Percentiles rank a stretch among this genome's conserved stretches.
Conservation (phyloP, 1,140 invertebrate species). For the Teleogryllus occipitalis region DNA sequence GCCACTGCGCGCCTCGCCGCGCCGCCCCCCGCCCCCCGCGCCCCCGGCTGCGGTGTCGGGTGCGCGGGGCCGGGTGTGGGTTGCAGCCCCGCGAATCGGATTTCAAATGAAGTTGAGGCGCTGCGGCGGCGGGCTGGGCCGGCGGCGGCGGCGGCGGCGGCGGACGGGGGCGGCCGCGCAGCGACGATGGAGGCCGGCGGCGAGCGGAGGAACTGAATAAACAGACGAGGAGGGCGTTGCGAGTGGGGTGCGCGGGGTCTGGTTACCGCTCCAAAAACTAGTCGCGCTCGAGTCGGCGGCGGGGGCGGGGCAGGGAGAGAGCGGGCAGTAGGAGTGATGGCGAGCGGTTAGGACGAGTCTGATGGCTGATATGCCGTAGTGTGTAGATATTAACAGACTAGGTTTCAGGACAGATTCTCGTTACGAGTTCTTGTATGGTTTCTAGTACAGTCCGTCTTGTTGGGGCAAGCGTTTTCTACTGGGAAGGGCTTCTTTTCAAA, state of each 20-base stretch:
- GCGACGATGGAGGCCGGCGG: not conserved
- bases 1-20: too few species aligned
- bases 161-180: not conserved
- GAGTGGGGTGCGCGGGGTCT: not conserved
- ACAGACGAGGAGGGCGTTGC: not conserved
- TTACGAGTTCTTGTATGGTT: too few species aligned
- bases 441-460: too few species aligned
- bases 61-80: not conserved
- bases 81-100: constrained; percentile 6
- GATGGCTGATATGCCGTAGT: too few species aligned
- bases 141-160: not conserved
- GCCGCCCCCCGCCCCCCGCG: too few species aligned
- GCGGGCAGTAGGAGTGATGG: too few species aligned
- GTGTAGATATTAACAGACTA: too few species aligned
- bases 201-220: not conserved
- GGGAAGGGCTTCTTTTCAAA: too few species aligned
- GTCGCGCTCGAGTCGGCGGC: not conserved
- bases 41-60: not conserved
- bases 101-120: constrained; percentile 17
- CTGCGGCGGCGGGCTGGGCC: not conserved
- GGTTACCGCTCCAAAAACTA: not conserved
- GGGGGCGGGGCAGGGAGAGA: not conserved
- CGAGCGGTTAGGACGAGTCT: too few species aligned
- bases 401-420: too few species aligned
- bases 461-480: too few species aligned